phyloP scores from a whole-genome alignment of 2,888 invertebrate species.

The Andrena minutula region DNA sequence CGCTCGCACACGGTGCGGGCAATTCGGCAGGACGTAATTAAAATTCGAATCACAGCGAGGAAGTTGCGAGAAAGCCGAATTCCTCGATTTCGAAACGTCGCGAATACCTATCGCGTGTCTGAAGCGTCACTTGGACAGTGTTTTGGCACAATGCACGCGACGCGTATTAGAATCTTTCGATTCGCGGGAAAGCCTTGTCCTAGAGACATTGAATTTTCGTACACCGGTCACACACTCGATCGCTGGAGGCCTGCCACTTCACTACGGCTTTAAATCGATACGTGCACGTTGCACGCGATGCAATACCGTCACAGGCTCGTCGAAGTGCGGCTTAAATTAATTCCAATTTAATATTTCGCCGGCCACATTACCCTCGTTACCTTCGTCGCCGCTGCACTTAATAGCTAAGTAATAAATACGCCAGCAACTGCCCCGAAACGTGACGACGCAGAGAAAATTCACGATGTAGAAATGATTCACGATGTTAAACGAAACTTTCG shows the following conservation, averaged over 20 bases:
- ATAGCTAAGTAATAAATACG: not conserved
- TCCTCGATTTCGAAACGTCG: not conserved
- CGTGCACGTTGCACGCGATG: not conserved
- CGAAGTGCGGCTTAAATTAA: constrained; percentile 30
- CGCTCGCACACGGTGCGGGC: not conserved
- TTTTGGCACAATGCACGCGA: not conserved
- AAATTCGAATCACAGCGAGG: not conserved
- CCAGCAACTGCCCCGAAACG: not conserved
- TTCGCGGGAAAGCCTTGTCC: not conserved
- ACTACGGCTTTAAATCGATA: constrained; percentile 39
- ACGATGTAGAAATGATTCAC: not conserved
- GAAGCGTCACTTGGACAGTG: not conserved
- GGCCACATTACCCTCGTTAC: not conserved
- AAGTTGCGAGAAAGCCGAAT: constrained; percentile 1
- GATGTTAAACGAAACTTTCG: not conserved
- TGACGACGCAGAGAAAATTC: not conserved
- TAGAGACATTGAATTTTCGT: not conserved
- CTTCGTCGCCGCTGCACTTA: not conserved
- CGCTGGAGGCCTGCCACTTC: not conserved
- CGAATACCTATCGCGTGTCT: not conserved
- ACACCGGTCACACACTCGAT: not conserved
- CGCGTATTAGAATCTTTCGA: not conserved
- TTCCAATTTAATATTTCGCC: constrained; percentile 27
- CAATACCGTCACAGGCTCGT: not conserved
- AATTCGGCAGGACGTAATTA: constrained; percentile 9